Evolutionary conservation across 1,140 invertebrate species (phyloP).

Genomic region (Charaxes varanes): DNA sequence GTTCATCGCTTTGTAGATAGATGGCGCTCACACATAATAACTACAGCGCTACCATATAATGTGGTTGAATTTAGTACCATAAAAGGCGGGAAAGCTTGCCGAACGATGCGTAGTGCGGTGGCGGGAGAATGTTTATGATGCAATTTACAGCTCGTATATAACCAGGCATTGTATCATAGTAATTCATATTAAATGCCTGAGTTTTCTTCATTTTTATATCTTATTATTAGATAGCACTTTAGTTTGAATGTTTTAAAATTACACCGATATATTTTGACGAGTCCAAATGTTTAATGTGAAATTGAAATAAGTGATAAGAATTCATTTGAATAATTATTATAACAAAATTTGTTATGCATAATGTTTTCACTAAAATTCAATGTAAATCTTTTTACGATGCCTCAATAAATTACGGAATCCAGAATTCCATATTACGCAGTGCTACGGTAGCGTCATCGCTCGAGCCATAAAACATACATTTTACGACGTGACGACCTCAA

Average conservation of each 20-base stretch:
- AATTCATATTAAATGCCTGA: slow-evolving; percentile 40
- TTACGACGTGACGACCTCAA: slow-evolving; percentile 63
- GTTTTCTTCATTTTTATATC: slow-evolving; percentile 26
- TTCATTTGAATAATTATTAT: too few species aligned
- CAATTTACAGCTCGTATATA: slow-evolving; percentile 65
- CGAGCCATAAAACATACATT: slow-evolving; percentile 57
- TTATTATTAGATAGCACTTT: too few species aligned
- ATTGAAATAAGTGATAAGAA: too few species aligned
- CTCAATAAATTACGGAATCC: too few species aligned
- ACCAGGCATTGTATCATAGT: slow-evolving; percentile 39
- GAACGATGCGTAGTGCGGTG: slow-evolving; percentile 18
- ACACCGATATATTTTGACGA: too few species aligned
- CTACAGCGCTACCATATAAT: slow-evolving; percentile 16
- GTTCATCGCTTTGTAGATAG: slow-evolving; percentile 37
- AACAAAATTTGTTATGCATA: too few species aligned
- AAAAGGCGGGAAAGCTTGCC: slow-evolving; percentile 28
- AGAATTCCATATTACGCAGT: slow-evolving; percentile 14
- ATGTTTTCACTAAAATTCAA: too few species aligned
- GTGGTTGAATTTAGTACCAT: slow-evolving; percentile 28
- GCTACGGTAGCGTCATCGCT: slow-evolving; percentile 60
- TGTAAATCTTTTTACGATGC: too few species aligned
- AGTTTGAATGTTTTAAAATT: too few species aligned
- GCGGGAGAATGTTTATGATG: slow-evolving; percentile 56
- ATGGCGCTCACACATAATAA: slow-evolving; percentile 31
- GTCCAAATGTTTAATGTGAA: too few species aligned